Conservation (phyloP, 2,797 vertebrate species). For the Premnoplex brunnescens region DNA sequence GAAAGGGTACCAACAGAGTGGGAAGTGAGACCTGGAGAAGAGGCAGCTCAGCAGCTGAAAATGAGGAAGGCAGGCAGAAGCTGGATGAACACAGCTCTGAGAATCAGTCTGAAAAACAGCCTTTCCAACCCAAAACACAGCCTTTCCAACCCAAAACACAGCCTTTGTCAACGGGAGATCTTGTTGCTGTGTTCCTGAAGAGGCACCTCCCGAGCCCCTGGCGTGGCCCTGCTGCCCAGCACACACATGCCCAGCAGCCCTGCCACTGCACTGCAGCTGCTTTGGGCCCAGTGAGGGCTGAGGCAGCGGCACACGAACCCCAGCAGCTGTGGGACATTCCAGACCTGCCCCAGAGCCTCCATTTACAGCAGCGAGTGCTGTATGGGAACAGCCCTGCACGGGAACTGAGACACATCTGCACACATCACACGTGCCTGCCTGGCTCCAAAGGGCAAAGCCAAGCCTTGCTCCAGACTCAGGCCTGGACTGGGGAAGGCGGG, state of each 20-base stretch:
- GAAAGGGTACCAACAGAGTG: slow-evolving; percentile 43
- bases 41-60: not conserved
- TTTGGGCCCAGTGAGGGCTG: not conserved
- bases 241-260: not conserved
- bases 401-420: not conserved
- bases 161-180: not conserved
- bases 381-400: not conserved
- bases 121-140: not conserved
- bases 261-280: not conserved
- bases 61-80: not conserved
- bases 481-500: not conserved
- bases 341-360: not conserved
- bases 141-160: not conserved
- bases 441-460: not conserved
- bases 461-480: not conserved
- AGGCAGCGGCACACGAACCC: not conserved
- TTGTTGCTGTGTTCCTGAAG: not conserved
- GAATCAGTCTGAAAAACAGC: not conserved
- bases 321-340: not conserved
- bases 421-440: not conserved
- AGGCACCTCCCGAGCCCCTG: not conserved
- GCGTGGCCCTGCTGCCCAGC: not conserved
- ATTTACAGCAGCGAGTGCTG: not conserved
- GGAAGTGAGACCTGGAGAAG: not conserved
- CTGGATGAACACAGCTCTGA: not conserved